Percentiles rank a stretch among this genome's conserved stretches.
Evolutionary conservation across 2,888 invertebrate genomes (phyloP).

Genomic region (Sinhomidia bicolor): DNA sequence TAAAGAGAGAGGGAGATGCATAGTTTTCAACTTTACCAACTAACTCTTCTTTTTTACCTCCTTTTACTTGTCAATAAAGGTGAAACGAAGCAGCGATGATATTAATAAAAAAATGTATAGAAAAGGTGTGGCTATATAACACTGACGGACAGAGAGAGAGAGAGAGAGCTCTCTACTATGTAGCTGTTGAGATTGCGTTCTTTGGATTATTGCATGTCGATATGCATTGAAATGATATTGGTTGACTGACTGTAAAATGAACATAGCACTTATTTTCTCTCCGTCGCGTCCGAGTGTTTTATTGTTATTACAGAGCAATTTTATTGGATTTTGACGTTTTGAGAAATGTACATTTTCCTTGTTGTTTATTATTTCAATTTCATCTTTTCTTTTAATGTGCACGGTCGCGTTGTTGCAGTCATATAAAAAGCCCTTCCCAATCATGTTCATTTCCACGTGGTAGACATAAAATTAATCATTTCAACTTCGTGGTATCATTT

Average conservation of each 20-base stretch:
- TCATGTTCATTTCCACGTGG: conserved; percentile 10
- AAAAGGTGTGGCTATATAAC: conserved; percentile 60
- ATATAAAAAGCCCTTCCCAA: conserved; percentile 4
- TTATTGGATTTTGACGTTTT: conserved; percentile 67
- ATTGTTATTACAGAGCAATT: conserved; percentile 36
- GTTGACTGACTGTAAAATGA: conserved; percentile 9
- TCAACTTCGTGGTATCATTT: not conserved
- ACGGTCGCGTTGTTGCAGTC: not conserved
- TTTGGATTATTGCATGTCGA: conserved; percentile 58
- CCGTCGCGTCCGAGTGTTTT: conserved; percentile 16
- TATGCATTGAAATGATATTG: conserved; percentile 33
- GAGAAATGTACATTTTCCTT: conserved; percentile 26
- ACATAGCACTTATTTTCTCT: not conserved
- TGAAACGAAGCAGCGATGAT: conserved; percentile 24
- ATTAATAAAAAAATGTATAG: not conserved
- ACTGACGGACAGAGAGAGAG: no score
- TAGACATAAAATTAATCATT: not conserved
- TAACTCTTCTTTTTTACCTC: not conserved
- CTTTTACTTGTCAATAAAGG: conserved; percentile 39
- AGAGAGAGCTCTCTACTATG: conserved; percentile 29
- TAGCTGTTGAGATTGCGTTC: no score
- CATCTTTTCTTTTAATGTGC: conserved; percentile 42
- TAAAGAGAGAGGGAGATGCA: no score
- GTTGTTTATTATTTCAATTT: conserved; percentile 54
- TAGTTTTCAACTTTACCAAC: conserved; percentile 17